Evolutionary conservation across 1,140 invertebrate species (phyloP).

Genomic region (Macrocentrus cingulum): DNA sequence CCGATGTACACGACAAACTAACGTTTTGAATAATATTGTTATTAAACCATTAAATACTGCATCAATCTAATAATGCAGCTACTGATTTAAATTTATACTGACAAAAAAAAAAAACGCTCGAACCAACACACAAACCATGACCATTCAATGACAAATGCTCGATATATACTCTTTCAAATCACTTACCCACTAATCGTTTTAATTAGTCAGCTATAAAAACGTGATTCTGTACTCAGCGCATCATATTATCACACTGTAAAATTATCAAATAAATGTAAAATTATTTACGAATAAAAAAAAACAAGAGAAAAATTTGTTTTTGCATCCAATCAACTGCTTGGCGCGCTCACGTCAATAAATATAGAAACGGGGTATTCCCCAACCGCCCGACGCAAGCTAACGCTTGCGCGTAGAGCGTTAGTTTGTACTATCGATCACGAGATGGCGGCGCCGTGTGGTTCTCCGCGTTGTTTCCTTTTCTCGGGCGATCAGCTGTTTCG

Average conservation of each 20-base stretch:
- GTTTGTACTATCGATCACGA: conserved; percentile 12
- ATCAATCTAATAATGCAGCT: conserved; percentile 20
- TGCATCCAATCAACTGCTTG: too few species aligned
- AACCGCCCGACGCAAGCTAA: too few species aligned
- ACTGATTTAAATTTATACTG: conserved; percentile 16
- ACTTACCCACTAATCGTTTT: conserved; percentile 54
- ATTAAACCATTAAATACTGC: conserved; percentile 29
- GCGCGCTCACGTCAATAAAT: too few species aligned
- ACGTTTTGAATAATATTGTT: conserved; percentile 41
- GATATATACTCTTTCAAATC: conserved; percentile 43
- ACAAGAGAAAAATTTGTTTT: too few species aligned
- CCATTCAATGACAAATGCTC: conserved; percentile 48
- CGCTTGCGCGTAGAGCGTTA: not conserved
- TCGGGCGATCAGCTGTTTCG: conserved; percentile 25
- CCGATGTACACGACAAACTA: conserved; percentile 31
- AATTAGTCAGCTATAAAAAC: conserved; percentile 50
- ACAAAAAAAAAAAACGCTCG: conserved; percentile 9
- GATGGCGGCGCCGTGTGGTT: conserved; percentile 23
- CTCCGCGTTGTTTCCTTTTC: conserved; percentile 11
- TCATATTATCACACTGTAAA: conserved; percentile 54
- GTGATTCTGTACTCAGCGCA: conserved; percentile 51
- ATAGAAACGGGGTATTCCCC: too few species aligned
- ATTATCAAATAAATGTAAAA: conserved; percentile 54
- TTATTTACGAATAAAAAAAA: conserved; percentile 43
- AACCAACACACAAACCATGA: conserved; percentile 33